A percentile compares a stretch with the other conserved stretches of the same genome.
Conservation (phyloP, 2,113 vertebrate species). For the Lynx canadensis region DNA sequence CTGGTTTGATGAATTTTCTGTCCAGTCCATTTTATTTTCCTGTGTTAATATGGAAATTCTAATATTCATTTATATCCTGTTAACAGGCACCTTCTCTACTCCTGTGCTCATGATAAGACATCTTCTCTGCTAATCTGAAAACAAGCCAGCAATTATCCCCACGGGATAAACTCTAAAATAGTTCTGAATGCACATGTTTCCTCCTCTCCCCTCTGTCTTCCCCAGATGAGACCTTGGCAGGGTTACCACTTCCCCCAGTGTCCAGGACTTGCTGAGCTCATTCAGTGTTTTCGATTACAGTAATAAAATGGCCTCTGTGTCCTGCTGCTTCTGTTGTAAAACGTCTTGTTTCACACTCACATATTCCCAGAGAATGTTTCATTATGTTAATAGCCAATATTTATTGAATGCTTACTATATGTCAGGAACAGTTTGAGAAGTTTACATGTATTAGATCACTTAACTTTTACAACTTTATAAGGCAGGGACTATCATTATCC, state of each 20-base stretch:
- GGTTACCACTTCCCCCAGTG: too few relatives aligned
- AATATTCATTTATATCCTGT: background rate
- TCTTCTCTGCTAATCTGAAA: background rate
- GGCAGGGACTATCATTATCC: background rate
- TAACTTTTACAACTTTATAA: background rate
- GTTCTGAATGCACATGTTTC: background rate
- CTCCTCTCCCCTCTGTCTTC: background rate
- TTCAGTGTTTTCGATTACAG: background rate
- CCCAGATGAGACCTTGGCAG: background rate
- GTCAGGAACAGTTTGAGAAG: background rate
- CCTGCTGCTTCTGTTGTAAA: background rate
- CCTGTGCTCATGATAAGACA: background rate
- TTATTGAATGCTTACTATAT: background rate
- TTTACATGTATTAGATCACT: background rate
- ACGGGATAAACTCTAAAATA: background rate
- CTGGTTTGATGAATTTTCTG: background rate
- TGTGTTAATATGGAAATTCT: slow-evolving; percentile 1
- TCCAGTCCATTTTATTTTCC: background rate
- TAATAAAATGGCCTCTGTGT: background rate
- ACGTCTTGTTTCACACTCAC: background rate
- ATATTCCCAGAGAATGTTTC: background rate
- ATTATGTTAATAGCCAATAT: background rate
- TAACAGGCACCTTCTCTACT: background rate
- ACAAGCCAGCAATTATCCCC: background rate
- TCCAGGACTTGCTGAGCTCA: background rate